Conservation (phyloP, 2,888 invertebrate genomes). For the Phrixothrix hirtus region DNA sequence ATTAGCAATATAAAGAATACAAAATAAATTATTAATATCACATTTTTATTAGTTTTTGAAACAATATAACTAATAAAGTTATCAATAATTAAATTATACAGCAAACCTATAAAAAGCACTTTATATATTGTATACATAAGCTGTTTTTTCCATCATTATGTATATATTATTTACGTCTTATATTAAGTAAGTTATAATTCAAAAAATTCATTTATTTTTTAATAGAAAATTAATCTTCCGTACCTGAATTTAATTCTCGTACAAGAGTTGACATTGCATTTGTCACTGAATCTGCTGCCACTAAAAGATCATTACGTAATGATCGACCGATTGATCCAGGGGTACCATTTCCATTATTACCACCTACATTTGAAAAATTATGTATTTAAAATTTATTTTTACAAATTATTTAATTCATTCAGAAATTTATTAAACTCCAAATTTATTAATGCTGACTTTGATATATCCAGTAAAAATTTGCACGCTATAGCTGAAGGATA, state of each 20-base stretch:
- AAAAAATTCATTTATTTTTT: neutral
- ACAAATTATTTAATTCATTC: conserved; percentile 1
- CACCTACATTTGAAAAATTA: conserved; percentile 15
- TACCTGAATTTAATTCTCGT: conserved; percentile 91
- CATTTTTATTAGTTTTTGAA: neutral
- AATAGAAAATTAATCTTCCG: conserved; percentile 47
- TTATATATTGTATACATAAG: neutral
- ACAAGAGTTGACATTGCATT: conserved; percentile 98
- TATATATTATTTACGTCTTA: neutral
- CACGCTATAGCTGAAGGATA: no score
- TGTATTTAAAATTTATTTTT: neutral
- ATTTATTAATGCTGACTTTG: no score
- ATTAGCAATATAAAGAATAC: conserved; percentile 1
- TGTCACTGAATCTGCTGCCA: conserved; percentile 96
- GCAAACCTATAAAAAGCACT: neutral
- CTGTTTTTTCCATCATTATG: neutral
- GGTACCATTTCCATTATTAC: conserved; percentile 52
- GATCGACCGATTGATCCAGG: conserved; percentile 61
- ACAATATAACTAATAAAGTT: neutral
- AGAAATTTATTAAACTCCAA: no score
- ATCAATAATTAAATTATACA: neutral
- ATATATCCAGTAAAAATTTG: no score
- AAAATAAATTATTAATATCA: conserved; percentile 1
- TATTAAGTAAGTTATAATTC: neutral
- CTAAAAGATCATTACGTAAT: conserved; percentile 83